Percentiles rank a stretch among this genome's conserved stretches.
These are phyloP conservation scores for Sphenodon punctatus DNA, from an alignment of 2,797 vertebrate species.

Conservation along the genomic window DNA sequence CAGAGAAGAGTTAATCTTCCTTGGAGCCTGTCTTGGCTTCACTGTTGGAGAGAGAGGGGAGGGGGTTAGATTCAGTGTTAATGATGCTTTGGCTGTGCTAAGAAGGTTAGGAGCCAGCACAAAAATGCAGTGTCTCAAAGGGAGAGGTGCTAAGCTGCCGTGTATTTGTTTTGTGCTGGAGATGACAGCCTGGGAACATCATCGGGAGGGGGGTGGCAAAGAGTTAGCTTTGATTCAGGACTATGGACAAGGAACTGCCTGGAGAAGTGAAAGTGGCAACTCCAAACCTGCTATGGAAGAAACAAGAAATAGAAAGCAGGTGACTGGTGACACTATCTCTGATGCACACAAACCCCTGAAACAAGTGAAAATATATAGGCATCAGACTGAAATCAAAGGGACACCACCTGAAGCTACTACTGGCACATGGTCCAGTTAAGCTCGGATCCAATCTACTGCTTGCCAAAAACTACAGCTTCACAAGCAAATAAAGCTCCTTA, in stretches of 20 bases:
- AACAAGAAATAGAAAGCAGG: background rate
- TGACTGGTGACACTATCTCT: background rate
- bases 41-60: constrained; percentile 27
- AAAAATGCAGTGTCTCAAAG: constrained; percentile 57
- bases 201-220: constrained; percentile 7
- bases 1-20: constrained; percentile 45
- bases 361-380: background rate
- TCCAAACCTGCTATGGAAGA: constrained; percentile 15
- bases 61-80: constrained; percentile 56
- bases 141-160: constrained; percentile 20
- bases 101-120: constrained; percentile 49
- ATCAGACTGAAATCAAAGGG: background rate
- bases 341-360: background rate
- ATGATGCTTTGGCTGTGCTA: constrained; percentile 54
- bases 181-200: constrained; percentile 31
- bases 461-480: constrained; percentile 25
- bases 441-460: background rate
- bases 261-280: constrained; percentile 27
- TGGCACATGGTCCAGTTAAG: constrained; percentile 1
- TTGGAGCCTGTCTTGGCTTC: constrained; percentile 31
- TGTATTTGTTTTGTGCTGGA: constrained; percentile 52
- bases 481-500: constrained; percentile 35
- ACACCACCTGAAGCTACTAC: background rate
- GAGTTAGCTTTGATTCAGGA: constrained; percentile 33
- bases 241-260: background rate